phyloP scores from a whole-genome alignment of 2,113 vertebrate species.

The Hippocampus mohnikei region DNA sequence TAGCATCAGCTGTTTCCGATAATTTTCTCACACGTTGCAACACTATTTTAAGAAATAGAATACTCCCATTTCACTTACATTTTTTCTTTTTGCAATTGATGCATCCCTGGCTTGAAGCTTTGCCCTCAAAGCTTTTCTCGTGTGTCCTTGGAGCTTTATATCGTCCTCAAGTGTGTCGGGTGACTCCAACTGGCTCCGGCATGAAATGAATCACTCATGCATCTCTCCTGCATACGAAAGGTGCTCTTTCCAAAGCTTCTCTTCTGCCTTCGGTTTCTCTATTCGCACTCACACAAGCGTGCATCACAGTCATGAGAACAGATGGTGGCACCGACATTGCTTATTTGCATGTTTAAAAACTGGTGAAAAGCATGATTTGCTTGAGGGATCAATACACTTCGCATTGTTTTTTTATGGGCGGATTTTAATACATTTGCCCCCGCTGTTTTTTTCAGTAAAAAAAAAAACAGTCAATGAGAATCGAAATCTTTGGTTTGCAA shows the following conservation, averaged over 20 bases:
- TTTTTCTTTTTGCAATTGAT: slow-evolving; percentile 7
- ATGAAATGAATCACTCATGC: slow-evolving; percentile 17
- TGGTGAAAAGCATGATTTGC: slow-evolving; percentile 21
- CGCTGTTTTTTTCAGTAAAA: background rate
- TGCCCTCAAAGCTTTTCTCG: background rate
- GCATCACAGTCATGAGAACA: slow-evolving; percentile 23
- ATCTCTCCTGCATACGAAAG: slow-evolving; percentile 20
- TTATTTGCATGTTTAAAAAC: slow-evolving; percentile 20
- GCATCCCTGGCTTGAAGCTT: slow-evolving; percentile 12
- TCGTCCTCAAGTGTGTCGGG: slow-evolving; percentile 23
- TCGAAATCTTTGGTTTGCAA: no score
- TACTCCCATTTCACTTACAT: slow-evolving; percentile 6
- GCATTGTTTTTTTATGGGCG: background rate
- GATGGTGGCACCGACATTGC: slow-evolving; percentile 35
- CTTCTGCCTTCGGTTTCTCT: background rate
- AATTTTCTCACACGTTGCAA: slow-evolving; percentile 10
- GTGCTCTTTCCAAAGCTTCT: slow-evolving; percentile 15
- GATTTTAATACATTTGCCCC: background rate
- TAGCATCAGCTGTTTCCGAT: background rate
- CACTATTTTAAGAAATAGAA: slow-evolving; percentile 10
- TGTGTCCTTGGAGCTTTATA: slow-evolving; percentile 19
- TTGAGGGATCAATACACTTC: slow-evolving; percentile 6
- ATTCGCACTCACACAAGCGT: slow-evolving; percentile 16
- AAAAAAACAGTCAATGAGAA: background rate
- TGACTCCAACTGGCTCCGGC: slow-evolving; percentile 18